Evolutionary conservation across 1,140 invertebrate species (phyloP), one percentile per base, ranked within the genome.

Genomic region (Trichonephila clavipes): DNA sequence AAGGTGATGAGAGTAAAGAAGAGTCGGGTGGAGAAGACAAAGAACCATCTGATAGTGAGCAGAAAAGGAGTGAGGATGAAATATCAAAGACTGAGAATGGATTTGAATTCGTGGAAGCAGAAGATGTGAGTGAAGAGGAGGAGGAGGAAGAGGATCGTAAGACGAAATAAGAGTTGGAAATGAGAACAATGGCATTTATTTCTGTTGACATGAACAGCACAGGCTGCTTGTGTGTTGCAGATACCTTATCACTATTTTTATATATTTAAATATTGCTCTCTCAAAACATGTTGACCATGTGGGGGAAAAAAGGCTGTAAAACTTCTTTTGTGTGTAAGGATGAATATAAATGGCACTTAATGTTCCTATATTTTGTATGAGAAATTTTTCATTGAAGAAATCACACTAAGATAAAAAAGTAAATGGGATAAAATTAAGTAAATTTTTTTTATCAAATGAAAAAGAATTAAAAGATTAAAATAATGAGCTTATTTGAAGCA

Each of bases 11-110:
- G 95, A 83, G 64, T 72, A 18, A 94, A 96, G 28, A 96, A 96
- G 59, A 95, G 96, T 5, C 96, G 97, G 95, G 44, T 61, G 94
- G 88, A 19, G 94, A 95, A 58, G 88, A 94, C n/a, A 64, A 94
- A 64, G 97, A 95, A 87, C 90, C 85, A 96, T 96, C 88, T 97
- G 97, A 93, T 10, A 24, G 21, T 5, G 82, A 93, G 18, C 24
- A 88, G 51, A 87, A 21, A 87, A 88, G 19, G 40, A 88, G 62
- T 34, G 81, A 88, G 21, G 87, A 91, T 14, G 93, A 92, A 16
- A 51, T 10, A 21, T 44, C 64, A 18, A 94, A 94, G 64, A 89
- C 82, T 58, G 94, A 94, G 14, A 95, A 95, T 87, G 94, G 94
- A 8, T 95, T 95, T 72, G 95, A 95, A 92, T 94, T 95, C 19